Evolutionary conservation across 2,888 invertebrate genomes (phyloP), one percentile per base, ranked within the genome.

Genomic region (Exocentrus adspersus): DNA sequence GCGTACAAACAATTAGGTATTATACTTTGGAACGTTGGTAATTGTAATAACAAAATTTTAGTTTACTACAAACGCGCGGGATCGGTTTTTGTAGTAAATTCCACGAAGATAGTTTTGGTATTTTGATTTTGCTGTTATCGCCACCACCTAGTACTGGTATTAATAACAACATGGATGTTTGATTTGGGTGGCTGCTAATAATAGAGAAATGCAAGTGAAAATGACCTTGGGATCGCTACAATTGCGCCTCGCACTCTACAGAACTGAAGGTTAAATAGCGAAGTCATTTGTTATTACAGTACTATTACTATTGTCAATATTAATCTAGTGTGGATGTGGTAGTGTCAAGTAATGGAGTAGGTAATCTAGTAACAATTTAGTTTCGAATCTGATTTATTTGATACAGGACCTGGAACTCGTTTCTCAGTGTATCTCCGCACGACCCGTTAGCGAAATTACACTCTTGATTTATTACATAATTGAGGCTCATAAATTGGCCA

Each of bases 171-270:
- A 12, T 30, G n/a, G n/a, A 30, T 7, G 37, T 37, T 37, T 12
- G 37, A 37, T 37, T 37, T 37, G 10, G 37, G 37, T n/a, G 37
- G 37, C n/a, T 32, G 41, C 21, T 41, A 41, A 37, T 53, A 19
- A 54, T 54, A 54, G 43, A 54, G 43, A 54, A 54, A 54, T 54
- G 54, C 54, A 54, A 54, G 54, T 54, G 54, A 54, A 54, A 54
- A 54, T 54, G 54, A 43, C 54, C 54, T 54, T 54, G 54, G 21
- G 24, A 28, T 16, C 28, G n/a, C n/a, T 17, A 54, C 43, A 54
- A 54, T 43, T 54, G 43, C 43, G 43, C 28, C 54, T 54, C 28
- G 10, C 24, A 28, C 28, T 54, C 41, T 16, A 28, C 42, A 54
- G 43, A 54, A 54, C 43, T 17, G 54, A 54, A 54, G 54, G 54